Evolutionary conservation across 2,797 vertebrate species (phyloP), one percentile per base, ranked within the genome.

Genomic region (Rhinogobio ventralis): DNA sequence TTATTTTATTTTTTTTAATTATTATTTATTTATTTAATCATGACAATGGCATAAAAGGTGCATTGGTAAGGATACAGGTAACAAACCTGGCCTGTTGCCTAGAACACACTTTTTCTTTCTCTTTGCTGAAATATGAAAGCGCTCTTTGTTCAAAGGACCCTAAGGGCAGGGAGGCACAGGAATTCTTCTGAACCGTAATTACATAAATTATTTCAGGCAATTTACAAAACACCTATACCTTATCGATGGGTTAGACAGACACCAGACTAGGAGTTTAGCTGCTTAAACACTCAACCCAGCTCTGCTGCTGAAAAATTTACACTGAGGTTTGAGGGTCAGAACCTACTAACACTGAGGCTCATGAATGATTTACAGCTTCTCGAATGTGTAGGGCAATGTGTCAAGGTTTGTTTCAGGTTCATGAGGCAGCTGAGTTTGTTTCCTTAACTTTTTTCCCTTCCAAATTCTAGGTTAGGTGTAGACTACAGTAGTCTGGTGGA

Each of bases 71-170:
- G 83, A 88, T 83, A 88, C 81, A 79, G 46, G 77, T 89, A 89
- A 92, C 78, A 86, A 91, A 88, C 83, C 81, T 33, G 80, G 55
- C 45, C 45, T 82, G 84, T 67, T 68, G 77, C 86, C 78, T 78
- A 76, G 85, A 36, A 86, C 55, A 30, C 85, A 76, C 23, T 11
- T 79, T 55, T 39, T 67, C 36, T 23, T 7, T 55, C 19, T n/a
- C 5, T 1, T 53, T 84, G 79, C 84, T 79, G 33, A 23, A 87
- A 85, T 81, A 33, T 90, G 85, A 93, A 90, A 46, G 79, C 69
- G 10, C 30, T 68, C 91, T 91, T 93, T 93, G 91, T 92, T 93
- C 76, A 77, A 82, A 81, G 57, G 79, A 85, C 88, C 89, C 86
- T 79, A 17, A 57, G 76, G 89, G 81, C 30, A 79, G 93, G 92